Conservation (phyloP, 2,797 vertebrate genomes). For the Sciurus vulgaris region DNA sequence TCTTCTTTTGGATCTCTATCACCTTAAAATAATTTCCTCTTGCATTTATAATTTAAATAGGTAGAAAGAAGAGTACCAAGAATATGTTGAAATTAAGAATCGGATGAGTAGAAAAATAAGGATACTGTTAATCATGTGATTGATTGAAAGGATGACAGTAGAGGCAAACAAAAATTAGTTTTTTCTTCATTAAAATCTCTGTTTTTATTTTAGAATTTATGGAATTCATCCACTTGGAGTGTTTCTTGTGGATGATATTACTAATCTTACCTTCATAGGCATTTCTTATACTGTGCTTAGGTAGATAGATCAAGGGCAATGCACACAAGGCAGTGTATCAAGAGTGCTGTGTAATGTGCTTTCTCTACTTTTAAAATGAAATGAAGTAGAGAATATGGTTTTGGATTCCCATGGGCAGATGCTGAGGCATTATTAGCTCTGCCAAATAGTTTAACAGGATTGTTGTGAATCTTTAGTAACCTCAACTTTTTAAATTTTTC, state of each 20-base stretch:
- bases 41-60: background rate
- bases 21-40: background rate
- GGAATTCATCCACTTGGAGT: background rate
- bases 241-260: background rate
- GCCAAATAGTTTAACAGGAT: background rate
- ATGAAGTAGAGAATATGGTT: background rate
- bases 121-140: background rate
- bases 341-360: background rate
- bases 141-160: background rate
- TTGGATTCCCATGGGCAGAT: background rate
- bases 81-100: background rate
- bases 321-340: background rate
- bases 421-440: background rate
- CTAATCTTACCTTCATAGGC: background rate
- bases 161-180: background rate
- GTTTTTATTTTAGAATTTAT: background rate
- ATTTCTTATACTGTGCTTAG: background rate
- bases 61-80: background rate
- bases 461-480: background rate
- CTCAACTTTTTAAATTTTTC: background rate
- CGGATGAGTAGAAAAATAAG: background rate
- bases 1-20: background rate
- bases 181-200: background rate
- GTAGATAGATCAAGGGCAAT: background rate
- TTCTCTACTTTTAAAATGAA: conserved; percentile 11